phyloP scores from a whole-genome alignment of 1,140 invertebrate species.

The Mactra quadrangularis region DNA sequence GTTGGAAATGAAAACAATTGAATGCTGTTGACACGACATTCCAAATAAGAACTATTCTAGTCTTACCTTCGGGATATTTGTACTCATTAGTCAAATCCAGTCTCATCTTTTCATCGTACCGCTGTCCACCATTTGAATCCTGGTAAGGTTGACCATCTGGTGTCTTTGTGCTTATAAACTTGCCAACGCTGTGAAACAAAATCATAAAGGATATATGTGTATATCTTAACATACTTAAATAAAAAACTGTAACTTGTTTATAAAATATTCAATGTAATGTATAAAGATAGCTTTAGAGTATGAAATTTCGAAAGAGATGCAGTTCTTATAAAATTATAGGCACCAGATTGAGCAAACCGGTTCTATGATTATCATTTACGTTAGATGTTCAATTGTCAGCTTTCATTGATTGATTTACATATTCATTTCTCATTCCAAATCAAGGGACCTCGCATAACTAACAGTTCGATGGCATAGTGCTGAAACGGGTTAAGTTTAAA shows the following conservation, averaged over 20 bases:
- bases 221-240: neutral
- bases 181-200: conserved; percentile 27
- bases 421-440: too few relatives aligned
- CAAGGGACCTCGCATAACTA: too few relatives aligned
- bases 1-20: too few relatives aligned
- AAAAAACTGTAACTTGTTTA: neutral
- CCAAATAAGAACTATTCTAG: too few relatives aligned
- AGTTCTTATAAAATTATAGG: too few relatives aligned
- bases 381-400: too few relatives aligned
- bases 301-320: neutral
- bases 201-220: neutral
- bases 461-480: too few relatives aligned
- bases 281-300: neutral
- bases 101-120: neutral
- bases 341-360: too few relatives aligned
- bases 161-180: conserved; percentile 38
- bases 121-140: neutral
- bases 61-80: conserved; percentile 35
- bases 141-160: conserved; percentile 31
- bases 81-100: conserved; percentile 12
- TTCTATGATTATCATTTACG: too few relatives aligned
- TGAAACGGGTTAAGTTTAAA: too few relatives aligned
- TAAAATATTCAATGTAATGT: neutral
- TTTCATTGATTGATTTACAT: too few relatives aligned
- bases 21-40: too few relatives aligned